phyloP scores from a whole-genome alignment of 2,113 vertebrate species.

The Chaetops frenatus region DNA sequence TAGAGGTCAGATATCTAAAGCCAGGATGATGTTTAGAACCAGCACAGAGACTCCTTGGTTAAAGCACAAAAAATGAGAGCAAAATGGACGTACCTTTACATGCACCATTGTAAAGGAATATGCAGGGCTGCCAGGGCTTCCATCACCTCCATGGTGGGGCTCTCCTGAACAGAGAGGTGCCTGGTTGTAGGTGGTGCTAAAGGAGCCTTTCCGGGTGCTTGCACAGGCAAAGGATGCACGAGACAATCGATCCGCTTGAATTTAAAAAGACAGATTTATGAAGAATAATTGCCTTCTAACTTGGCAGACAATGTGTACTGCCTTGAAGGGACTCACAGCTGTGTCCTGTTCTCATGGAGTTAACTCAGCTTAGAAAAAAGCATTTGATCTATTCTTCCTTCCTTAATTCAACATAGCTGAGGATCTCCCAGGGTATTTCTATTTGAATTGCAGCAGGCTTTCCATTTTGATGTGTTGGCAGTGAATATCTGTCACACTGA shows the following conservation, averaged over 20 bases:
- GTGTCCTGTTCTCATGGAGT: constrained; percentile 24
- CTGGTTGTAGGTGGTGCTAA: not conserved
- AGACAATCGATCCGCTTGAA: constrained; percentile 25
- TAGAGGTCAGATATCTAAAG: not conserved
- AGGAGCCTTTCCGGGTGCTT: not conserved
- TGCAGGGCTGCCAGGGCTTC: not conserved
- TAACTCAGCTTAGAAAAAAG: not conserved
- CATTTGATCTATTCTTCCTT: constrained; percentile 35
- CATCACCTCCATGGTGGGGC: not conserved
- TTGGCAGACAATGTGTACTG: constrained; percentile 18
- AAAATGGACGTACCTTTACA: not conserved
- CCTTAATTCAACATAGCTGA: constrained; percentile 4
- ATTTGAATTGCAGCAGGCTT: not conserved
- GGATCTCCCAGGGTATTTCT: constrained; percentile 2
- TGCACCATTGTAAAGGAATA: not conserved
- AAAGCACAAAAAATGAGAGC: not conserved
- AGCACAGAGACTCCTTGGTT: not conserved
- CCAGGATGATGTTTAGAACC: not conserved
- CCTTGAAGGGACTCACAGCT: constrained; percentile 41
- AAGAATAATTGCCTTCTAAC: constrained; percentile 20
- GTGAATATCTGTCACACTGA: not conserved
- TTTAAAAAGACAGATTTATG: constrained; percentile 46
- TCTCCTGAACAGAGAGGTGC: not conserved
- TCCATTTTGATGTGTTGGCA: not conserved
- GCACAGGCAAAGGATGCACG: not conserved